Percentiles rank a stretch among this genome's conserved stretches.
Conservation (phyloP, 1,140 invertebrate genomes). For the Eriocheir sinensis region DNA sequence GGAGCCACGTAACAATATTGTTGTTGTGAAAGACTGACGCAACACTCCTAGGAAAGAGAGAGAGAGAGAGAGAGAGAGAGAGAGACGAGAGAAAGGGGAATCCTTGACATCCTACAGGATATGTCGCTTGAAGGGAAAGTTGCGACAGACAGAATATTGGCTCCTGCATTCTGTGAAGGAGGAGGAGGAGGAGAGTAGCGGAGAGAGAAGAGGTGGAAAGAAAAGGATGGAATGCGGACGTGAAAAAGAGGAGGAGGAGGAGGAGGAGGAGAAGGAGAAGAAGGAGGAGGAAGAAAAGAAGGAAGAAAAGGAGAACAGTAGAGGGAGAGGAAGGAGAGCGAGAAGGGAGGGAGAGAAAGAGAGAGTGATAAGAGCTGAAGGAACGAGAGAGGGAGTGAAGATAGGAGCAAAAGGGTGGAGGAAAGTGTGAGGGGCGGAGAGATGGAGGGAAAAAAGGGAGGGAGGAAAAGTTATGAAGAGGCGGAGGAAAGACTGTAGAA, state of each 20-base stretch:
- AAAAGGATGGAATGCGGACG: too few species aligned
- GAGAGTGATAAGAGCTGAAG: background rate
- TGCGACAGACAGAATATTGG: constrained; percentile 14
- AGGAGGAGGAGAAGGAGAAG: background rate
- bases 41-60: too few species aligned
- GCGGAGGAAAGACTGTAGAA: too few species aligned
- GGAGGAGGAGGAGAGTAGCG: background rate
- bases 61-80: constrained; percentile 12
- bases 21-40: too few species aligned
- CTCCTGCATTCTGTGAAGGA: background rate
- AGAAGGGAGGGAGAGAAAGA: background rate
- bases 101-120: background rate
- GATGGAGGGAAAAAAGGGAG: background rate
- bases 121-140: background rate
- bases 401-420: too few species aligned
- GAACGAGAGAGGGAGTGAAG: background rate
- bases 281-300: background rate
- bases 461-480: background rate
- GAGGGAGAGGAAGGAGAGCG: background rate
- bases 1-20: too few species aligned
- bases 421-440: background rate
- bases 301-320: background rate
- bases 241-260: too few species aligned
- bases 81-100: background rate
- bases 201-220: too few species aligned